These are phyloP conservation scores for Limanda limanda DNA, from an alignment of 2,113 vertebrate species.

Conservation along the genomic window DNA sequence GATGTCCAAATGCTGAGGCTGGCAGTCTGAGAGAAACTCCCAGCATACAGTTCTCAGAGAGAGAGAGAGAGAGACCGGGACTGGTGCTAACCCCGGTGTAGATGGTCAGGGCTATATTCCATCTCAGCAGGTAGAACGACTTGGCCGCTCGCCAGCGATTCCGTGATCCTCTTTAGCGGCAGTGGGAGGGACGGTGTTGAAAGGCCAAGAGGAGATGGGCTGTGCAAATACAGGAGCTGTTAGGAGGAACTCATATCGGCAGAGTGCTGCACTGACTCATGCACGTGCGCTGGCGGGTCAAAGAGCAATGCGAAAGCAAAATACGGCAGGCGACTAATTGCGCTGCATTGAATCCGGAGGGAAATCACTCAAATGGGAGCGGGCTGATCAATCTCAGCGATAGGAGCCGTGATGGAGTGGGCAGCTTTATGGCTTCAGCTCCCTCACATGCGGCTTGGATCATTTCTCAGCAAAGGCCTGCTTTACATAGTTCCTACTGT, in stretches of 20 bases:
- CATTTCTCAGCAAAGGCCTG: conserved; percentile 57
- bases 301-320: conserved; percentile 50
- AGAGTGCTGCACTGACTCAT: conserved; percentile 67
- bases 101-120: conserved; percentile 52
- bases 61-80: conserved; percentile 31
- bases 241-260: conserved; percentile 65
- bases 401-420: conserved; percentile 71
- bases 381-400: conserved; percentile 72
- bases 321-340: conserved; percentile 73
- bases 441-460: conserved; percentile 39
- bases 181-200: conserved; percentile 37
- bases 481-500: conserved; percentile 41
- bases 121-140: conserved; percentile 59
- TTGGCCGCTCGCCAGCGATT: conserved; percentile 64
- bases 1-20: conserved; percentile 39
- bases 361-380: conserved; percentile 78
- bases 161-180: conserved; percentile 71
- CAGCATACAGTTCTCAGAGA: background rate
- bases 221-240: conserved; percentile 63
- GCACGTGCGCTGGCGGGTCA: conserved; percentile 51
- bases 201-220: conserved; percentile 57
- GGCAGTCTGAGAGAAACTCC: conserved; percentile 35
- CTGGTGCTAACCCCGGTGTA: conserved; percentile 30
- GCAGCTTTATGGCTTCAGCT: conserved; percentile 59
- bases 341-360: conserved; percentile 73